Conservation (phyloP, 2,888 invertebrate species). For the Heterodera filipjevi region DNA sequence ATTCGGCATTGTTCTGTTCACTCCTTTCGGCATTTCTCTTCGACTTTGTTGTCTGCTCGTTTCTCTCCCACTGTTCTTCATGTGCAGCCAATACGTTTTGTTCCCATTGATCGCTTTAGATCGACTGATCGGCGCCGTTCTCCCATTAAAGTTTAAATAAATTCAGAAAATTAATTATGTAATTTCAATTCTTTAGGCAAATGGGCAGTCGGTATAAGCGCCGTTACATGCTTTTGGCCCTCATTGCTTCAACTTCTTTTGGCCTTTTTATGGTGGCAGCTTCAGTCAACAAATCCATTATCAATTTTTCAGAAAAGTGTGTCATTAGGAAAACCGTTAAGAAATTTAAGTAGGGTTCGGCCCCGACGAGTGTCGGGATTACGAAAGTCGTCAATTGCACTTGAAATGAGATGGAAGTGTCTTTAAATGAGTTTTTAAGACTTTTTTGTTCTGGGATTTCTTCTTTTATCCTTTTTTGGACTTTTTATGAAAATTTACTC, state of each 20-base stretch:
- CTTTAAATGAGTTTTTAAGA: too few relatives aligned
- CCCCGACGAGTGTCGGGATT: too few relatives aligned
- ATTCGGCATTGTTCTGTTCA: background rate
- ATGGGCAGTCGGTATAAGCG: background rate
- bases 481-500: too few relatives aligned
- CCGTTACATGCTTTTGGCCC: background rate
- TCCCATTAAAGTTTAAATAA: background rate
- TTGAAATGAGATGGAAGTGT: too few relatives aligned
- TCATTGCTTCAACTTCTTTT: background rate
- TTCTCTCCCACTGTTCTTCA: background rate
- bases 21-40: background rate
- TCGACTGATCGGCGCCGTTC: background rate
- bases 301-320: background rate
- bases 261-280: background rate
- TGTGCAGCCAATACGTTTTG: background rate
- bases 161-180: background rate
- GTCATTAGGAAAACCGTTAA: background rate
- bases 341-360: too few relatives aligned
- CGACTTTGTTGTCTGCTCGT: background rate
- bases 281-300: background rate
- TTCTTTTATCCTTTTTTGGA: too few relatives aligned
- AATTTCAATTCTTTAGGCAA: background rate
- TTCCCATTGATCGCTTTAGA: background rate
- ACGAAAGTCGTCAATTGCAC: too few relatives aligned
- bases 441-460: too few relatives aligned